These are phyloP conservation scores for Ondatra zibethicus DNA, from an alignment of 2,113 vertebrate species.

Conservation along the genomic window DNA sequence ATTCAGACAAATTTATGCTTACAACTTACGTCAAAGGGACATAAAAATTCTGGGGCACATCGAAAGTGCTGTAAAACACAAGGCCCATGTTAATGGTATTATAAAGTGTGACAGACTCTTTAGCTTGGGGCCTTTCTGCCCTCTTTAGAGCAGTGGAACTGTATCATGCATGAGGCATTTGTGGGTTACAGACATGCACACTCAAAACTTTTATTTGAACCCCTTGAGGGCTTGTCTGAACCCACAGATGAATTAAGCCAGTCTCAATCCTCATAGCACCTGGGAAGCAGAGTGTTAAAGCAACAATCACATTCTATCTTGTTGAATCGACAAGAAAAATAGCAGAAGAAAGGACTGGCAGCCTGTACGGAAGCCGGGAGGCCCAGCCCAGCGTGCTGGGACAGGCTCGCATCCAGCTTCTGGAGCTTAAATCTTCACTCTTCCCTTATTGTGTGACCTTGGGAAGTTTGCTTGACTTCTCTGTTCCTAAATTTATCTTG, in stretches of 20 bases:
- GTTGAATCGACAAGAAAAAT: not conserved
- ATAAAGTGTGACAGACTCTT: constrained; percentile 54
- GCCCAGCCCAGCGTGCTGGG: not conserved
- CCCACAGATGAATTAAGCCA: constrained; percentile 14
- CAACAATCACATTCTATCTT: not conserved
- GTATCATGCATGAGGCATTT: not conserved
- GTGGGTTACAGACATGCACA: not conserved
- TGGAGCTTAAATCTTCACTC: not conserved
- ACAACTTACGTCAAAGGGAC: constrained; percentile 29
- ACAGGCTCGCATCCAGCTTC: not conserved
- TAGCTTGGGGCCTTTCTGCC: constrained; percentile 21
- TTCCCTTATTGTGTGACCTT: not conserved
- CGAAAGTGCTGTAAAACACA: constrained; percentile 43
- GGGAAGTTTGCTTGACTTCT: not conserved
- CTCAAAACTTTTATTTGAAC: constrained; percentile 20
- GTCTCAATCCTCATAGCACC: not conserved
- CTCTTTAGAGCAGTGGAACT: not conserved
- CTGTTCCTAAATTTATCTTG: not conserved
- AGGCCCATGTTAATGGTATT: not conserved
- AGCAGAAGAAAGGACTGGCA: not conserved
- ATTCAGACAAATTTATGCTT: constrained; percentile 31
- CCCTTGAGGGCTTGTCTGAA: not conserved
- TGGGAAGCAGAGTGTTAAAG: not conserved
- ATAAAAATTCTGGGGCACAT: constrained; percentile 48
- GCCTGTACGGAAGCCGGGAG: fast-evolving